Percentiles rank a stretch among this genome's conserved stretches.
These are phyloP conservation scores for Nettapus auritus DNA, from an alignment of 2,113 vertebrate genomes.

Conservation along the genomic window DNA sequence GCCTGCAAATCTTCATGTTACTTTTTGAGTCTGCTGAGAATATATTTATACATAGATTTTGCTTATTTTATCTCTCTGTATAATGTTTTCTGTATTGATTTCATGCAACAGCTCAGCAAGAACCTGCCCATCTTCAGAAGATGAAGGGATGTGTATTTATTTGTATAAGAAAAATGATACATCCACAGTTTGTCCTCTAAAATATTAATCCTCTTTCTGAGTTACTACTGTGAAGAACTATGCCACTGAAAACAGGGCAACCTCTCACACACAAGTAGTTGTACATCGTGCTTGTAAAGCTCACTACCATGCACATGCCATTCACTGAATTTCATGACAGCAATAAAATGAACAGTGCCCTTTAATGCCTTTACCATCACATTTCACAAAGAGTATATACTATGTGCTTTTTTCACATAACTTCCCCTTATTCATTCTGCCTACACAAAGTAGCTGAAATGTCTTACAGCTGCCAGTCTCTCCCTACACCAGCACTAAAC, in stretches of 20 bases:
- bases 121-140: neutral
- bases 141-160: neutral
- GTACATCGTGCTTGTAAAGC: neutral
- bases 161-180: neutral
- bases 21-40: neutral
- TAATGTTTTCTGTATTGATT: neutral
- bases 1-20: neutral
- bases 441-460: neutral
- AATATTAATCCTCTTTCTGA: constrained; percentile 1
- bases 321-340: neutral
- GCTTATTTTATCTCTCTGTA: neutral
- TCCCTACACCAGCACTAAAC: neutral
- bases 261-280: neutral
- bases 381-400: neutral
- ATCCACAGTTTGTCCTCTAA: neutral
- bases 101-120: neutral
- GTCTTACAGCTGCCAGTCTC: neutral
- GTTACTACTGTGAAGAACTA: neutral
- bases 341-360: neutral
- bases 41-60: neutral
- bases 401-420: neutral
- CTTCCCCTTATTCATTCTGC: neutral
- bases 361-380: neutral
- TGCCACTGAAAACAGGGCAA: neutral
- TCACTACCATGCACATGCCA: neutral